Conservation (phyloP, 2,888 invertebrate species). For the Polylopha cassiicola region DNA sequence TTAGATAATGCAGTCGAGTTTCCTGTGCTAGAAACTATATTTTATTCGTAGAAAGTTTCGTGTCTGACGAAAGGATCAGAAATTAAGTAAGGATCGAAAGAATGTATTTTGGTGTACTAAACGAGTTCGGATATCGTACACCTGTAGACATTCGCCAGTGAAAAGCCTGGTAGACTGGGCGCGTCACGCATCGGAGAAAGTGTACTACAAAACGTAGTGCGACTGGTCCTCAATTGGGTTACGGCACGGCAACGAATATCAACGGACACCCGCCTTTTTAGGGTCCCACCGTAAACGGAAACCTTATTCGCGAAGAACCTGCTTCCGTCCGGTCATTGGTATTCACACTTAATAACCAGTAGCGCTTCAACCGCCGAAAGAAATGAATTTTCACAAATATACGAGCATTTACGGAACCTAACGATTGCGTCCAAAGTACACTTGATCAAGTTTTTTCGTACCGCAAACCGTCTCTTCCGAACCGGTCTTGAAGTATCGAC, state of each 20-base stretch:
- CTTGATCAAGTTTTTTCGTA: constrained; percentile 9
- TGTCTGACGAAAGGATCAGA: not conserved
- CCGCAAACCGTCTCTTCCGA: constrained; percentile 10
- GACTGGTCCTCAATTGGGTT: constrained; percentile 72
- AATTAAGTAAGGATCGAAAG: too few relatives aligned
- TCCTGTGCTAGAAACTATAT: too few relatives aligned
- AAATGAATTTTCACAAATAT: constrained; percentile 1
- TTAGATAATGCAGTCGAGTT: constrained; percentile 6
- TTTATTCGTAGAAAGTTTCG: too few relatives aligned
- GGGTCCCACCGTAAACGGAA: constrained; percentile 35
- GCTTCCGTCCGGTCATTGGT: too few relatives aligned
- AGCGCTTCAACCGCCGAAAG: too few relatives aligned
- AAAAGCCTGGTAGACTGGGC: constrained; percentile 54
- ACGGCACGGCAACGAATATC: constrained; percentile 63
- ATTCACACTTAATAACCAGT: too few relatives aligned
- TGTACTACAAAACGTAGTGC: constrained; percentile 65
- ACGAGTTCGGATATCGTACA: constrained; percentile 35
- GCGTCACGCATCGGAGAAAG: constrained; percentile 72
- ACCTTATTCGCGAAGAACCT: constrained; percentile 39
- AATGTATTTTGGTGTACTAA: too few relatives aligned
- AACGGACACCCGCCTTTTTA: constrained; percentile 54
- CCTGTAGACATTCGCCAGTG: constrained; percentile 48
- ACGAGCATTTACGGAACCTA: constrained; percentile 11
- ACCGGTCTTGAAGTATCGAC: too few relatives aligned
- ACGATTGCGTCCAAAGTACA: constrained; percentile 10